phyloP scores from a whole-genome alignment of 2,888 invertebrate genomes.

The Mesorhabditis sp. region DNA sequence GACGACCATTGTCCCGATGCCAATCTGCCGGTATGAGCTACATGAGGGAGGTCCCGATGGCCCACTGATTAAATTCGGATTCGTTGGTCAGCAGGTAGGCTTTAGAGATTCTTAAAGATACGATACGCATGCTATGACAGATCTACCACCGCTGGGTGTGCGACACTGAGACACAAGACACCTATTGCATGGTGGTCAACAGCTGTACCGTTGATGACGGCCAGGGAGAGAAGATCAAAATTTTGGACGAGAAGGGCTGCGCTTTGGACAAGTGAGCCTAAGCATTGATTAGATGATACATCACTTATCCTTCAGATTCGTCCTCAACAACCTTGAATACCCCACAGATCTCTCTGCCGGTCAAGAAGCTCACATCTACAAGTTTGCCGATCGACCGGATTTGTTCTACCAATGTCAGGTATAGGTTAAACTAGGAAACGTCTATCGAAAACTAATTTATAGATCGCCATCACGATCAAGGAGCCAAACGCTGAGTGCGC shows the following conservation, averaged over 20 bases:
- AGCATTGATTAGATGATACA: background rate
- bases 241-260: conserved; percentile 56
- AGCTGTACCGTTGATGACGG: conserved; percentile 57
- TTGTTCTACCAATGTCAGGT: conserved; percentile 57
- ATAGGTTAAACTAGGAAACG: background rate
- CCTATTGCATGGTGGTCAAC: conserved; percentile 57
- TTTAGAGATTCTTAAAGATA: too few species aligned
- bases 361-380: conserved; percentile 58
- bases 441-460: background rate
- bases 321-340: conserved; percentile 57
- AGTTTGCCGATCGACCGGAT: conserved; percentile 55
- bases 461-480: conserved; percentile 54
- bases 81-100: conserved; percentile 50
- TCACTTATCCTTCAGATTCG: conserved; percentile 24
- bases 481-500: conserved; percentile 55
- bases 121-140: conserved; percentile 5
- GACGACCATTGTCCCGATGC: conserved; percentile 56
- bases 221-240: conserved; percentile 53
- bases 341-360: conserved; percentile 57
- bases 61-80: conserved; percentile 54
- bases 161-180: conserved; percentile 55
- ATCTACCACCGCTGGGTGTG: conserved; percentile 58
- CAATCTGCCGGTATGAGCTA: conserved; percentile 56
- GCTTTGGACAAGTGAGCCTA: conserved; percentile 46
- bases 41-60: conserved; percentile 56